These are phyloP conservation scores for Aselliscus stoliczkanus DNA, from an alignment of 2,797 vertebrate genomes.

Conservation along the genomic window DNA sequence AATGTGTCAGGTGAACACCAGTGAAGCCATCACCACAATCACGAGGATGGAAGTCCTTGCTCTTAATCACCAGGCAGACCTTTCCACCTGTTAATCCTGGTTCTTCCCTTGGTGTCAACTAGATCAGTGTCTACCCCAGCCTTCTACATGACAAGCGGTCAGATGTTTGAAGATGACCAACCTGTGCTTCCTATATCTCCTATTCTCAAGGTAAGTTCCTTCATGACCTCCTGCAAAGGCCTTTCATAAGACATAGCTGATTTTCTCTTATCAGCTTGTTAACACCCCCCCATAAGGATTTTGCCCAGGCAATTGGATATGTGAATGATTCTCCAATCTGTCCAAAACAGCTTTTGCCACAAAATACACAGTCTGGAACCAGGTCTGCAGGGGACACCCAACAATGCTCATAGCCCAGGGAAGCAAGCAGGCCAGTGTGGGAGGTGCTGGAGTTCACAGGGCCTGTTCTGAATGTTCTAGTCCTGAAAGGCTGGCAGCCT, in stretches of 20 bases:
- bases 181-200: background rate
- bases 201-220: background rate
- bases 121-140: background rate
- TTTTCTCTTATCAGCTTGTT: background rate
- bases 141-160: background rate
- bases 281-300: background rate
- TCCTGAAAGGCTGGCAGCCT: background rate
- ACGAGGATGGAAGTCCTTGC: background rate
- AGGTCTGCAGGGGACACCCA: background rate
- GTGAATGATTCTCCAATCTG: background rate
- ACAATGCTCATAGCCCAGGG: fast-evolving
- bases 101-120: background rate
- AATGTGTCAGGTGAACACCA: background rate
- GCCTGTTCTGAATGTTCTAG: background rate
- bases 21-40: background rate
- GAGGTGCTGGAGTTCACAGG: background rate
- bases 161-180: background rate
- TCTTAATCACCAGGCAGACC: background rate
- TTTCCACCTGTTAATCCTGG: background rate
- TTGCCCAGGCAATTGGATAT: background rate
- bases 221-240: background rate
- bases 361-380: background rate
- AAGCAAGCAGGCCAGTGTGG: background rate
- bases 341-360: background rate
- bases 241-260: background rate